A percentile compares a stretch with the other conserved stretches of the same genome.
Conservation (phyloP, 1,140 invertebrate genomes). For the Drosophila dunni region DNA sequence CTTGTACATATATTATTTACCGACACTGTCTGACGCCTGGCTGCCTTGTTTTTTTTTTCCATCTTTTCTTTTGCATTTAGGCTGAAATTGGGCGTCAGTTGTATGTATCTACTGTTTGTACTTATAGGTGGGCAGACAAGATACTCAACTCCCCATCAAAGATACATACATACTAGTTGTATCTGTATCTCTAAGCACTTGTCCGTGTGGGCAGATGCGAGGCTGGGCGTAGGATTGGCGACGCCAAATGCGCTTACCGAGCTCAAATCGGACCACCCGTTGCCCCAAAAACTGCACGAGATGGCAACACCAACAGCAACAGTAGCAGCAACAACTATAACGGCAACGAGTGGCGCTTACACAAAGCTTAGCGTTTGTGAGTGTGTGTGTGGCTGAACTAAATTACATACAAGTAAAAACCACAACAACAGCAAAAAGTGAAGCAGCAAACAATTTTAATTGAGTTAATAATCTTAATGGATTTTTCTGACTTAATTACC, state of each 20-base stretch:
- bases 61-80: slow-evolving; percentile 54
- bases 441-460: slow-evolving; percentile 69
- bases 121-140: slow-evolving; percentile 53
- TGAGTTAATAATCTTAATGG: slow-evolving; percentile 77
- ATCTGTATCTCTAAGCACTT: slow-evolving; percentile 65
- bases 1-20: slow-evolving; percentile 56
- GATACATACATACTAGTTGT: slow-evolving; percentile 12
- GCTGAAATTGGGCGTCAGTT: slow-evolving; percentile 60
- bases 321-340: slow-evolving; percentile 33
- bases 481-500: slow-evolving; percentile 70
- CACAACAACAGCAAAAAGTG: slow-evolving; percentile 36
- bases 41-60: slow-evolving; percentile 25
- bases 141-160: slow-evolving; percentile 20
- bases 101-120: slow-evolving; percentile 13
- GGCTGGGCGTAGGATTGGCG: slow-evolving; percentile 65
- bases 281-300: slow-evolving; percentile 46
- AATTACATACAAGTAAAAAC: slow-evolving; percentile 44
- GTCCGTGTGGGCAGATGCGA: slow-evolving; percentile 63
- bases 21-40: slow-evolving; percentile 44
- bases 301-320: slow-evolving; percentile 17
- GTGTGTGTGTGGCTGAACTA: slow-evolving; percentile 39
- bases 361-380: slow-evolving; percentile 2
- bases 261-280: slow-evolving; percentile 63
- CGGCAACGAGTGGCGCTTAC: slow-evolving; percentile 59
- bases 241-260: slow-evolving; percentile 56